Evolutionary conservation across 2,113 vertebrate species (phyloP), one percentile per base, ranked within the genome.

Genomic region (Urocitellus parryii): DNA sequence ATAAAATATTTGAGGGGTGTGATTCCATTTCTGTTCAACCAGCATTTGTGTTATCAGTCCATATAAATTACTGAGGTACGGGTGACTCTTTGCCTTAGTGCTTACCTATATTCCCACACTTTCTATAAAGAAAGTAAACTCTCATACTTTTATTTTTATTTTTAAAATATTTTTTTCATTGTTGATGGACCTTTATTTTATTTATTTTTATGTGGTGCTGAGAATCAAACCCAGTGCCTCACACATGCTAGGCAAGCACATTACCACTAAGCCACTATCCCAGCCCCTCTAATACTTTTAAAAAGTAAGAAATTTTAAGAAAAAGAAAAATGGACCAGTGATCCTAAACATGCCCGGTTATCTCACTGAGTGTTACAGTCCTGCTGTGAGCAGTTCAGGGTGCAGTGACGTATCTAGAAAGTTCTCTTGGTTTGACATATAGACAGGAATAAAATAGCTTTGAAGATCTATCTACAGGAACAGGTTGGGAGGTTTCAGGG

Each of bases 41-140:
- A 95, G 89, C 76, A 39, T 96, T 95, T 96, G 90, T 96, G 94
- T 96, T 58, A 42, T 78, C 9, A 27, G 8, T 29, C 25, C 45
- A 13, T 39, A 32, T 65, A 85, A 61, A 79, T 45, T 78, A 12
- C 37, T 29, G 45, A 51, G 45, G 61, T 45, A 45, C 42, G 56
- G 9, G 56, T 56, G 56, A 56, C 16, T 51, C 67, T 92, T 84
- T 61, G 76, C 7, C 37, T 65, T 81, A 34, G 25, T 18, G 53
- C 51, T 89, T 37, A 7, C 51, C 81, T 29, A 0, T 39, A 32
- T 29, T n/a, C 37, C 51, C 9, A 51, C 39, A 34, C 56, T 91
- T 77, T 79, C 51, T 42, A 42, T 32, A 11, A 34, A 8, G 6
- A 22, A 76, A 61, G 27, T 29, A 80, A 39, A 34, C 53, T 76